A percentile compares a stretch with the other conserved stretches of the same genome.
phyloP scores from a whole-genome alignment of 1,140 invertebrate species.

The Drosophila lowei region DNA sequence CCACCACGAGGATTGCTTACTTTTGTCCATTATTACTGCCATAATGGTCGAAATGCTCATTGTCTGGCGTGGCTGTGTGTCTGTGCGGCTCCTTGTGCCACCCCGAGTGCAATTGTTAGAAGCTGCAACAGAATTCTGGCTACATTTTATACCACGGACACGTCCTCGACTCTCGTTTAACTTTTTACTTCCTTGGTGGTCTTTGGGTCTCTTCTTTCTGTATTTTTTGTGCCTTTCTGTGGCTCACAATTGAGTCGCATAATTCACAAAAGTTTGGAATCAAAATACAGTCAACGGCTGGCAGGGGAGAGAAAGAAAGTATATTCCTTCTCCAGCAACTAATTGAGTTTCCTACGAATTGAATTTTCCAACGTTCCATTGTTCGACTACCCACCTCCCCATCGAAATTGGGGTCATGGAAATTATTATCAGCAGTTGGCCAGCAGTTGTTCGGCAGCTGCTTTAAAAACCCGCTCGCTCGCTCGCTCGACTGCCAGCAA shows the following conservation, averaged over 20 bases:
- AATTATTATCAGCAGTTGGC: slow-evolving; percentile 37
- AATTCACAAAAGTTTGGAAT: slow-evolving; percentile 69
- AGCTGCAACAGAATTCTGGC: slow-evolving; percentile 18
- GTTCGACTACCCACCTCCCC: too few relatives aligned
- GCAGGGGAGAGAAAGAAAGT: neutral
- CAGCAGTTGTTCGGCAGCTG: slow-evolving; percentile 14
- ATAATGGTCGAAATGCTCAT: slow-evolving; percentile 50
- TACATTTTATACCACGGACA: slow-evolving; percentile 63
- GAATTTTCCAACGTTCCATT: slow-evolving; percentile 15
- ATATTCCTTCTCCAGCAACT: slow-evolving; percentile 27
- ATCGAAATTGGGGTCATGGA: neutral
- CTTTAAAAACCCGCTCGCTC: slow-evolving; percentile 13
- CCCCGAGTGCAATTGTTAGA: slow-evolving; percentile 64
- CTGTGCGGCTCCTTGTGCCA: slow-evolving; percentile 30
- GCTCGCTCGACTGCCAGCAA: slow-evolving; percentile 16
- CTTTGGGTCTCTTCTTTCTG: slow-evolving; percentile 31
- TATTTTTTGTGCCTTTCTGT: slow-evolving; percentile 23
- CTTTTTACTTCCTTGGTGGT: slow-evolving; percentile 43
- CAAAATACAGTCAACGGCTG: slow-evolving; percentile 34
- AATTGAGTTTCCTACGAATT: slow-evolving; percentile 60
- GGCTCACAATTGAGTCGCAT: slow-evolving; percentile 47
- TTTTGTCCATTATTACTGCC: slow-evolving; percentile 54
- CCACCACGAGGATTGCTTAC: slow-evolving; percentile 35
- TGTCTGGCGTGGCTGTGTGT: slow-evolving; percentile 37
- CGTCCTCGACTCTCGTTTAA: slow-evolving; percentile 53